Conservation (phyloP, 2,888 invertebrate genomes). For the Dasysyrphus tricinctus region DNA sequence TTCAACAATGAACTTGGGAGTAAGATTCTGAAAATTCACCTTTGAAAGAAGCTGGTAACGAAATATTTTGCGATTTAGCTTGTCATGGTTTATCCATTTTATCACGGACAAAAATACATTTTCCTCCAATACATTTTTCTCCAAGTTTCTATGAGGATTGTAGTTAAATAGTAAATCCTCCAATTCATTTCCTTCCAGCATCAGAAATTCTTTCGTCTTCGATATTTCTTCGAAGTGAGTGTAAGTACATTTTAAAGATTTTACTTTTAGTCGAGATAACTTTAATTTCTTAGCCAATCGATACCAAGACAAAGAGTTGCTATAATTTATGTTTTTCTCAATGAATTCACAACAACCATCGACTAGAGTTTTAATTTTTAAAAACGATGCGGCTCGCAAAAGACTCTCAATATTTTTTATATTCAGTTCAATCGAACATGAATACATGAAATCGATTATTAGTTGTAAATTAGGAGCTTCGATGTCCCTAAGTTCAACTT, state of each 20-base stretch:
- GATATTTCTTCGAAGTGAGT: background rate
- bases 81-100: background rate
- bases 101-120: background rate
- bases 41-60: background rate
- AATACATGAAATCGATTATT: slow-evolving; percentile 1
- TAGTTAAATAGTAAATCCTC: background rate
- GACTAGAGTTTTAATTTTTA: background rate
- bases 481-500: background rate
- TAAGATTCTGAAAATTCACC: background rate
- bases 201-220: background rate
- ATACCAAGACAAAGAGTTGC: background rate
- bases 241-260: background rate
- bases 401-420: background rate
- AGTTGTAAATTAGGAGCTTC: background rate
- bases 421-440: background rate
- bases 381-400: background rate
- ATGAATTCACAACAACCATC: background rate
- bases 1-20: slow-evolving; percentile 1
- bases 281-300: background rate
- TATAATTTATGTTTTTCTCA: background rate
- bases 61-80: background rate
- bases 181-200: background rate
- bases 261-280: background rate
- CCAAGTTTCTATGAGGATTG: background rate
- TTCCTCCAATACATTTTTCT: too few species aligned